A percentile compares a stretch with the other conserved stretches of the same genome.
phyloP scores from a whole-genome alignment of 2,797 vertebrate genomes.

The Leptodactylus fallax region DNA sequence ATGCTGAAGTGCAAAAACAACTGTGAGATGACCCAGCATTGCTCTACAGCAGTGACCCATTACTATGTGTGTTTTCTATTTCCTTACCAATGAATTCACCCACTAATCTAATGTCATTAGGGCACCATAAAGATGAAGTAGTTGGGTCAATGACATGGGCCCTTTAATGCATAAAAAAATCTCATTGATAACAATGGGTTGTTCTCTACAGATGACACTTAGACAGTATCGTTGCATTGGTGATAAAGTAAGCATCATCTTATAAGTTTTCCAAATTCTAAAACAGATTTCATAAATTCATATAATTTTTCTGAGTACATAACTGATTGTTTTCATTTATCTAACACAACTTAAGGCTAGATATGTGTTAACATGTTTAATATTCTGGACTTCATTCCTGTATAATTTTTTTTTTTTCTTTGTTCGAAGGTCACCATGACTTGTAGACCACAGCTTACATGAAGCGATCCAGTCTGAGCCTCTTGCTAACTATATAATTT shows the following conservation, averaged over 20 bases:
- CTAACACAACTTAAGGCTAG: neutral
- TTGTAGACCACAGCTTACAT: conserved; percentile 42
- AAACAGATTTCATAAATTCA: neutral
- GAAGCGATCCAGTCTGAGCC: conserved; percentile 39
- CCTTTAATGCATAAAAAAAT: no score
- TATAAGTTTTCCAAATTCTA: neutral
- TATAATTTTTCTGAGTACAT: neutral
- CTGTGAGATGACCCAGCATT: no score
- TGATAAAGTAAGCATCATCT: neutral
- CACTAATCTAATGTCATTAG: no score
- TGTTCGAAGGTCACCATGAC: conserved; percentile 3
- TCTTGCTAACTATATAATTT: conserved; percentile 45
- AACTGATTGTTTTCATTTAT: neutral
- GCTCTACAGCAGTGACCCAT: no score
- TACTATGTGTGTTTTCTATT: no score
- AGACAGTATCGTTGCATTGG: neutral
- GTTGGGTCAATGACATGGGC: no score
- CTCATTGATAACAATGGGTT: no score
- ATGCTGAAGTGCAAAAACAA: no score
- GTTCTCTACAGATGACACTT: no score
- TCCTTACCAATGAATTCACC: no score
- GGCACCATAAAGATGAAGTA: no score
- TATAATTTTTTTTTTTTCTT: conserved; percentile 17
- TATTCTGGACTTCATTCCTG: neutral
- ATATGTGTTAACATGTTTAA: neutral